Conservation (phyloP, 2,113 vertebrate species). For the Cololabis saira region DNA sequence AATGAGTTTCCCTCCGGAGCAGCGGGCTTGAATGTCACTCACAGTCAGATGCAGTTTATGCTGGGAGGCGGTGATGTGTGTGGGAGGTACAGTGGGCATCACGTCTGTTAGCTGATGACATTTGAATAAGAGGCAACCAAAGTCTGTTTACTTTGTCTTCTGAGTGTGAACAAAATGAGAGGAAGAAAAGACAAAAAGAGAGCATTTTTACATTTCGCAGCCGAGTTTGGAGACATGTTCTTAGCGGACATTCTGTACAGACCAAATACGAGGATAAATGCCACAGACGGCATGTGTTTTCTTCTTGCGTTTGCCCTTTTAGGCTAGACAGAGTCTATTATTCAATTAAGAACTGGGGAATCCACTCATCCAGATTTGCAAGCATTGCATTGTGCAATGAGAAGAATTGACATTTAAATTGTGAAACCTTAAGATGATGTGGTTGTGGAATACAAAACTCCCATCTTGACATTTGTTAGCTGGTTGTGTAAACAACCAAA, state of each 20-base stretch:
- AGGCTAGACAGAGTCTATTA: constrained; percentile 52
- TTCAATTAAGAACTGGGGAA: constrained; percentile 57
- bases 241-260: constrained; percentile 37
- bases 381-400: too few species aligned
- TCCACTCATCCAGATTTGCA: constrained; percentile 12
- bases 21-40: constrained; percentile 74
- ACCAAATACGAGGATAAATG: constrained; percentile 62
- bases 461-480: too few species aligned
- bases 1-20: constrained; percentile 76
- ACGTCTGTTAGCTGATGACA: constrained; percentile 46
- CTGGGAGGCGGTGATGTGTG: constrained; percentile 49
- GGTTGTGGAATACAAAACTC: too few species aligned
- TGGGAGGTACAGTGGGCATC: constrained; percentile 33
- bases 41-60: constrained; percentile 65
- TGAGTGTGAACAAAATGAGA: constrained; percentile 19
- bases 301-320: constrained; percentile 47
- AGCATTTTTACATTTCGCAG: constrained; percentile 18
- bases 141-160: too few species aligned
- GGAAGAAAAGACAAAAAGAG: constrained; percentile 11
- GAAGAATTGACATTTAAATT: too few species aligned
- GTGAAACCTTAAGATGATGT: too few species aligned
- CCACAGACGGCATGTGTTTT: constrained; percentile 47
- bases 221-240: constrained; percentile 41
- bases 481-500: too few species aligned
- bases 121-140: too few species aligned